Evolutionary conservation across 2,797 vertebrate genomes (phyloP).

Genomic region (Lagocephalus sceleratus): DNA sequence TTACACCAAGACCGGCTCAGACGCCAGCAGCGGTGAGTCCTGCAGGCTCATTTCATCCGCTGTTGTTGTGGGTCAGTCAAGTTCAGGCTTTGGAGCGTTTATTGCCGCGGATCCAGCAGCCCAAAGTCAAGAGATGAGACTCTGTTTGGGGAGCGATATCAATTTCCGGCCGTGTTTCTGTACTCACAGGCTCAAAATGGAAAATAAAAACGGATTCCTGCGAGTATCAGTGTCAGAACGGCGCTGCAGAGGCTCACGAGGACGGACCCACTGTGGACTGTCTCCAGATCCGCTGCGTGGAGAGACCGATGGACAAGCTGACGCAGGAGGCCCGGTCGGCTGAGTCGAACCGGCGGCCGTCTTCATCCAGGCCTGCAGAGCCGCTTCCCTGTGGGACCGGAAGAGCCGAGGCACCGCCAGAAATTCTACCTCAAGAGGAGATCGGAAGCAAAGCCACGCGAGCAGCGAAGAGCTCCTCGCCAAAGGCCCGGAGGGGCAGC

Average conservation of each 20-base stretch:
- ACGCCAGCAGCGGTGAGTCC: conserved; percentile 65
- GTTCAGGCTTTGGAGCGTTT: neutral
- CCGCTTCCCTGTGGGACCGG: conserved; percentile 56
- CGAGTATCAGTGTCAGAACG: conserved; percentile 77
- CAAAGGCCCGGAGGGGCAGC: conserved; percentile 65
- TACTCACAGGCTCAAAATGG: conserved; percentile 73
- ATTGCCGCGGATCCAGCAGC: neutral
- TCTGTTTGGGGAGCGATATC: neutral
- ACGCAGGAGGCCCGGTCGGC: conserved; percentile 51
- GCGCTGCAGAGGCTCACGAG: conserved; percentile 51
- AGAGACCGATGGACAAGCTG: conserved; percentile 59
- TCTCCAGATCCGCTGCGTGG: conserved; percentile 76
- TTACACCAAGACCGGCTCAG: conserved; percentile 72
- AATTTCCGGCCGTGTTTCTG: neutral
- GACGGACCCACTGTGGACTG: conserved; percentile 72
- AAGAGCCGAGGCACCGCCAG: conserved; percentile 47
- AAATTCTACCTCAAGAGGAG: conserved; percentile 79
- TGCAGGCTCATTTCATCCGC: neutral
- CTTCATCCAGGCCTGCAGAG: conserved; percentile 14
- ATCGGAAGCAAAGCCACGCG: conserved; percentile 62
- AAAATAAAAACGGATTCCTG: conserved; percentile 67
- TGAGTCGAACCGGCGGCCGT: conserved; percentile 52
- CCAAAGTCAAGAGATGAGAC: neutral
- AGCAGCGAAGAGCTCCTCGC: conserved; percentile 68
- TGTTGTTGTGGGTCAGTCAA: neutral